Evolutionary conservation across 2,113 vertebrate genomes (phyloP).

Genomic region (Neofelis nebulosa): DNA sequence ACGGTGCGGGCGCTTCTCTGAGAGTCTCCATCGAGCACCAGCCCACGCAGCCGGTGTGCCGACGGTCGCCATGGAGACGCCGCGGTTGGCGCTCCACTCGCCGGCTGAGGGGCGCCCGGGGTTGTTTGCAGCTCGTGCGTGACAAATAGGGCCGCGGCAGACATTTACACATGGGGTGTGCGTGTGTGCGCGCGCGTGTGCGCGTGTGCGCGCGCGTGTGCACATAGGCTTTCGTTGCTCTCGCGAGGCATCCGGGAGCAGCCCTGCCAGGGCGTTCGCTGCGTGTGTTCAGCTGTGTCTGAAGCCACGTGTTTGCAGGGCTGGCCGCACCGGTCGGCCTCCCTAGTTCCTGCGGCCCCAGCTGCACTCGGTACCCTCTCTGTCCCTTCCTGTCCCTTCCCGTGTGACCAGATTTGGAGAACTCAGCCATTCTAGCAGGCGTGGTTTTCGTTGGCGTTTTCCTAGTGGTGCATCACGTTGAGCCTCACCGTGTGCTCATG

Average conservation of each 20-base stretch:
- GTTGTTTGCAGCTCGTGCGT: neutral
- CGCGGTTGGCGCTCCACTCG: neutral
- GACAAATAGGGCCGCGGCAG: neutral
- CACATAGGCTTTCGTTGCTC: neutral
- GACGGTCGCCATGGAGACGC: accelerated
- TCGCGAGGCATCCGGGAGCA: no score
- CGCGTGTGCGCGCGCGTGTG: accelerated
- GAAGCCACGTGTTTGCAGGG: neutral
- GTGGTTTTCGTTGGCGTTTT: neutral
- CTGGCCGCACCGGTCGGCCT: accelerated
- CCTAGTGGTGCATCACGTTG: neutral
- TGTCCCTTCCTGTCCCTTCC: no score
- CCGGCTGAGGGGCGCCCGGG: neutral
- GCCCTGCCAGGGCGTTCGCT: neutral
- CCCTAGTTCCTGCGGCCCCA: accelerated
- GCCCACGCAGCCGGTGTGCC: neutral
- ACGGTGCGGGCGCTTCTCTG: neutral
- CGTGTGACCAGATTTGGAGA: no score
- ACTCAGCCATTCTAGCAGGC: neutral
- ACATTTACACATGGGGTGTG: neutral
- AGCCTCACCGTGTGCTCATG: neutral
- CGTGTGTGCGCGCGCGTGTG: neutral
- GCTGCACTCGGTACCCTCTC: no score
- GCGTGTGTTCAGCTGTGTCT: accelerated
- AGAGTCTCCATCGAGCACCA: neutral